Base-by-base conservation (phyloP, 23 tunicate genomes). In the Halocynthia aurantium region DNA sequence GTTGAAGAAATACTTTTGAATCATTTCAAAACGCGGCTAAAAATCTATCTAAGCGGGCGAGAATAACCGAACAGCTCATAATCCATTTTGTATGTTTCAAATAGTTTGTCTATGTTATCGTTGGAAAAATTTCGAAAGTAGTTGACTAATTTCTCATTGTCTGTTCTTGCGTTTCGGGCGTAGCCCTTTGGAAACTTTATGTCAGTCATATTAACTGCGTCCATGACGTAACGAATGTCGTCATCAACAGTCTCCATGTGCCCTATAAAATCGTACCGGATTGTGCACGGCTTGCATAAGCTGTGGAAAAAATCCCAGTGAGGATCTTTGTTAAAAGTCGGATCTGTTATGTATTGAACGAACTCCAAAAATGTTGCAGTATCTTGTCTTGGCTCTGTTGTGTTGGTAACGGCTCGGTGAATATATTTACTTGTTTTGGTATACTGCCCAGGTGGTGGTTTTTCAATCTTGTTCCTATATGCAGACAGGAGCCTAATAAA, bases 201-300 rank as follows among this genome's bases (percentile, higher is more conserved):
- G 51, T 75, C 11, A 9, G 22, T 75, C 67, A 75, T 61, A 19
- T 57, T 22, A 20, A 61, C 22, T 15, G 31, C 44, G 8, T 55
- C 20, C 62, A 75, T 53, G 51, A 75, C 50, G 49, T 10, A 40
- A 13, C 8, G 63, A 11, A 61, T 61, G 50, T 75, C 80, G 51
- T 75, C 49, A 15, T 55, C 21, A 56, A 75, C 60, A 51, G 80
- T 75, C 49, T 75, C 80, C 10, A 54, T 21, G 51, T 61, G 58
- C 10, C 64, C 80, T 11, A 75, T 75, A 22, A 75, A 75, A 61
- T 75, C 67, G 66, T 75, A 75, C 19, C 60, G 58, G 9, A 75
- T 51, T 7, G 61, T 50, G 50, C 80, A 75, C 52, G 80, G 80
- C 31, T 66, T 51, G 22, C 80, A 75, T 7, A 75, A 52, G 40